Evolutionary conservation across 2,113 vertebrate species (phyloP), one percentile per base, ranked within the genome.

Genomic region (Rhinichthys klamathensis): DNA sequence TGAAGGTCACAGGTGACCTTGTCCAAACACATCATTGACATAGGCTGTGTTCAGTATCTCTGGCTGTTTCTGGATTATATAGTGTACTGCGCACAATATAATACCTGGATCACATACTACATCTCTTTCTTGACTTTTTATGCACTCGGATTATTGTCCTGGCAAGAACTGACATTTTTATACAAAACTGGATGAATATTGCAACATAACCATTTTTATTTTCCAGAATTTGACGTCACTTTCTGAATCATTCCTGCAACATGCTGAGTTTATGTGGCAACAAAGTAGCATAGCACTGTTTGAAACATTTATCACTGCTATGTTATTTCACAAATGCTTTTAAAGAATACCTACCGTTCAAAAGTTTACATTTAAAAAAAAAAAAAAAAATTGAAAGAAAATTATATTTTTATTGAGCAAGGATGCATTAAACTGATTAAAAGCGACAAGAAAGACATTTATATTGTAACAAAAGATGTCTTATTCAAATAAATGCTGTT

Each of bases 1-100:
- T 58, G 76, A 38, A 79, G 76, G 76, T 60, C 11, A 41, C 32
- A 56, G 51, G 35, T 79, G 76, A 79, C 54, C 76, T 12, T 58
- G 51, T 60, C 16, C 30, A 79, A 77, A 56, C 76, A 23, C 32
- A 16, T 60, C 21, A 41, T n/a, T 35, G 6, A 79, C 16, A 56
- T 23, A 10, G 3, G 76, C 76, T 25, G 13, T 18, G 21, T 79
- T 60, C 51, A 38, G 49, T 9, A 32, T 32, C 32, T 23, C 67
- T 38, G 41, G 23, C 32, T 10, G 8, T 38, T 70, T 63, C 4
- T 27, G n/a, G 23, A 63, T 63, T 63, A 63, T 13, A 60, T 18
- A 38, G 32, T 23, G 67, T 38, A 70, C 18, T 72, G 21, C 2
- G 21, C 69, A 41, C 35, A 72, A 12, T 41, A 23, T 41, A 72